Conservation (phyloP, 2,888 invertebrate species). For the Ceraclea dissimilis region DNA sequence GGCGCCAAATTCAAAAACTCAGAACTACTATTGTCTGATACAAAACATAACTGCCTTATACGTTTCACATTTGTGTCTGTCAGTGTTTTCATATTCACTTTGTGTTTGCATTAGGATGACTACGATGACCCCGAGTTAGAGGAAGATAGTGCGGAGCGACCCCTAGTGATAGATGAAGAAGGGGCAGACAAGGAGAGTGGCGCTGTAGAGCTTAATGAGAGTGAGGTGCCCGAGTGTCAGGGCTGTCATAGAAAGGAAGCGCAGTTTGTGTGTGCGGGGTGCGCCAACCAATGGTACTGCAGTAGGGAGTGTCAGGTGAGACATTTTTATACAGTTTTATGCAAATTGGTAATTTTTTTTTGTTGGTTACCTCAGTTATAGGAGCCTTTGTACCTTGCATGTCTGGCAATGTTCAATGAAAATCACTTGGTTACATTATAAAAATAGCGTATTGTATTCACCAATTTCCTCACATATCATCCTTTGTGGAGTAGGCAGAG, state of each 20-base stretch:
- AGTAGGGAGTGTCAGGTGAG: constrained; percentile 85
- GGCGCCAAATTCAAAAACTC: too few relatives aligned
- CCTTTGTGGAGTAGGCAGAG: too few relatives aligned
- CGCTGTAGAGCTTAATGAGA: constrained; percentile 32
- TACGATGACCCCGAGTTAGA: constrained; percentile 45
- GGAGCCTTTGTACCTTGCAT: too few relatives aligned
- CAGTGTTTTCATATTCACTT: too few relatives aligned
- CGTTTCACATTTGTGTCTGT: too few relatives aligned
- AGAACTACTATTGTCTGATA: too few relatives aligned
- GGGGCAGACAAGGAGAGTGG: constrained; percentile 42
- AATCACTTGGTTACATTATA: too few relatives aligned
- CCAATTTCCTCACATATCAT: too few relatives aligned
- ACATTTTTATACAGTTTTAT: not conserved
- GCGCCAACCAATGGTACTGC: constrained; percentile 92
- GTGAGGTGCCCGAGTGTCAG: constrained; percentile 69
- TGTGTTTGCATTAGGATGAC: constrained; percentile 13
- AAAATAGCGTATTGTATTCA: too few relatives aligned
- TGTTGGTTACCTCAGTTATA: too few relatives aligned
- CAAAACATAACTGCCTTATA: too few relatives aligned
- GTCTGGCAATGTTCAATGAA: too few relatives aligned
- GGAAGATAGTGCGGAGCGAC: constrained; percentile 48
- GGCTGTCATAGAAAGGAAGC: constrained; percentile 76
- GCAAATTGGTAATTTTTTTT: constrained; percentile 20
- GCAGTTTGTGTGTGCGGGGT: constrained; percentile 83
- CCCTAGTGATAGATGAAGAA: constrained; percentile 51